Percentiles rank a stretch among this genome's conserved stretches.
phyloP scores from a whole-genome alignment of 1,140 invertebrate genomes.

The Alviniconcha marisindica region DNA sequence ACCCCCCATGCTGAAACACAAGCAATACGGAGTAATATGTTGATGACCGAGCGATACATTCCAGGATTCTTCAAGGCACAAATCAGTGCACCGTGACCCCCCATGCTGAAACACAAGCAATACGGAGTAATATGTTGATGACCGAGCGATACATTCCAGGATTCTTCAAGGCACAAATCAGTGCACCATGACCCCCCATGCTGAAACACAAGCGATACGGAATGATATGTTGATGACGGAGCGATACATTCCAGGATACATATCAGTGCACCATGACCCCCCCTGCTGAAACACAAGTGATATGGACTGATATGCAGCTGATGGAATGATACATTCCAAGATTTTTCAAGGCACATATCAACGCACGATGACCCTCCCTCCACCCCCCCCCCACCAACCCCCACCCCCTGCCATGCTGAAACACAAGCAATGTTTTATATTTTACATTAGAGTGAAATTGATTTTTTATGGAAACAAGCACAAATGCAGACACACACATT shows the following conservation, averaged over 20 bases:
- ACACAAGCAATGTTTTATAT: too few relatives aligned
- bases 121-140: constrained; percentile 68
- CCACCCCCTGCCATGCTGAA: too few relatives aligned
- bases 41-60: constrained; percentile 88
- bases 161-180: constrained; percentile 88
- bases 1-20: constrained; percentile 91
- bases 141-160: constrained; percentile 93
- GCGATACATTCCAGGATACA: constrained; percentile 91
- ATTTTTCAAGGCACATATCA: too few relatives aligned
- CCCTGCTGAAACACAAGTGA: constrained; percentile 85
- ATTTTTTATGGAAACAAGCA: too few relatives aligned
- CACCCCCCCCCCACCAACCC: too few relatives aligned
- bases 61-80: constrained; percentile 94
- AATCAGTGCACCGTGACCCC: constrained; percentile 83
- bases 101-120: constrained; percentile 85
- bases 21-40: neutral
- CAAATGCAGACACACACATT: too few relatives aligned
- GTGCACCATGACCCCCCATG: constrained; percentile 91
- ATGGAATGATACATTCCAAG: too few relatives aligned
- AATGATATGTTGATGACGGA: constrained; percentile 81
- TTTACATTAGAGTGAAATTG: too few relatives aligned
- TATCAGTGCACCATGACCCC: constrained; percentile 83
- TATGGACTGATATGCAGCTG: neutral
- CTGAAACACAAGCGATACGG: constrained; percentile 76
- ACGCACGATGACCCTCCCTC: too few relatives aligned